These are phyloP conservation scores for Chroicocephalus ridibundus DNA, from an alignment of 2,113 vertebrate genomes.

Conservation along the genomic window DNA sequence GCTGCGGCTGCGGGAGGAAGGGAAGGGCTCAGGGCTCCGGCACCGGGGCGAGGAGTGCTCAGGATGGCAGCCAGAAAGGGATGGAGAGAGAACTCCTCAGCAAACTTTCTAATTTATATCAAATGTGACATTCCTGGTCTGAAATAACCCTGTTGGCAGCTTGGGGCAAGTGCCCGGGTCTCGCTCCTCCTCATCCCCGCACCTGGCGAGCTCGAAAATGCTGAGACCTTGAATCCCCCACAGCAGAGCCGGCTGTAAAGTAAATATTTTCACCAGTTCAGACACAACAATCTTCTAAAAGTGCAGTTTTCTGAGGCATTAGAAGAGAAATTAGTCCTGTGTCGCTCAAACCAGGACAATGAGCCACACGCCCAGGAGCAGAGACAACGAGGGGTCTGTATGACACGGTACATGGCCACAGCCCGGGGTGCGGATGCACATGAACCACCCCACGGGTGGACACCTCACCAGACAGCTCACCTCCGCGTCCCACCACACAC, in stretches of 20 bases:
- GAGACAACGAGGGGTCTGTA: neutral
- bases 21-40: neutral
- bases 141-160: neutral
- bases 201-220: neutral
- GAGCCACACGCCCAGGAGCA: neutral
- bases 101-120: neutral
- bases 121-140: neutral
- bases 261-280: neutral
- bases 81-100: neutral
- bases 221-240: neutral
- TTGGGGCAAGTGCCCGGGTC: neutral
- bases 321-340: neutral
- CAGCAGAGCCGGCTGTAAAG: neutral
- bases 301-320: neutral
- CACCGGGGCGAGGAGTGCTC: neutral
- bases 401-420: fast-evolving
- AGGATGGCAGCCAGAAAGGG: neutral
- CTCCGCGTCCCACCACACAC: neutral
- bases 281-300: neutral
- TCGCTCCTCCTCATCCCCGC: neutral
- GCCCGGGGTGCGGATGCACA: no score
- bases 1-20: neutral
- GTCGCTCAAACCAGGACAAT: neutral
- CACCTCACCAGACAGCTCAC: neutral
- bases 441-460: no score